Percentiles rank a stretch among this genome's conserved stretches.
Evolutionary conservation across 2,888 invertebrate genomes (phyloP).

Genomic region (Griposia aprilina): DNA sequence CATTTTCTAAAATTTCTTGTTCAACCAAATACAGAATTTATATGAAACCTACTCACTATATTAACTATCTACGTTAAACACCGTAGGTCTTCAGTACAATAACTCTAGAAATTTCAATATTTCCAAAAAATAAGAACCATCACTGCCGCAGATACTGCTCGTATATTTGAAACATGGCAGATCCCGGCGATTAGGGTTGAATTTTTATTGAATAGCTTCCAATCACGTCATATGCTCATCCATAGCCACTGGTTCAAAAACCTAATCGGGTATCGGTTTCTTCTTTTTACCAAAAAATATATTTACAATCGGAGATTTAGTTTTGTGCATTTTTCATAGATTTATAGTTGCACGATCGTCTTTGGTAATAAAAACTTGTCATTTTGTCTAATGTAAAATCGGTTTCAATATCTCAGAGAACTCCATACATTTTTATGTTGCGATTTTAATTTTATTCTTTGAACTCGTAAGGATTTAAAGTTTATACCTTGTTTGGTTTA

Average conservation of each 20-base stretch:
- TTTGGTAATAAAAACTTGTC: not conserved
- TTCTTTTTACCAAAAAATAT: slow-evolving; percentile 7
- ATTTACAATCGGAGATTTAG: not conserved
- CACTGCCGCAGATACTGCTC: slow-evolving; percentile 26
- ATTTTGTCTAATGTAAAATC: not conserved
- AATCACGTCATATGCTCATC: slow-evolving; percentile 62
- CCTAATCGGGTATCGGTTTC: slow-evolving; percentile 9
- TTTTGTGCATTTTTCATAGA: slow-evolving; percentile 4
- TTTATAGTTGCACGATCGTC: not conserved
- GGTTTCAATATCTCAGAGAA: not conserved
- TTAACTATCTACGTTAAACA: too few species aligned
- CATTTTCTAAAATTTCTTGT: too few species aligned
- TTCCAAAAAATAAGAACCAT: slow-evolving; percentile 5
- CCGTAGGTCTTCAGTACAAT: not conserved
- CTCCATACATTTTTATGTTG: not conserved
- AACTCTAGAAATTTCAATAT: slow-evolving; percentile 29
- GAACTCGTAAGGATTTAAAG: not conserved
- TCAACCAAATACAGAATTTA: too few species aligned
- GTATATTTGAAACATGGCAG: slow-evolving; percentile 53
- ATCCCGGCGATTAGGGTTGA: slow-evolving; percentile 59
- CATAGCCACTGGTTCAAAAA: slow-evolving; percentile 51
- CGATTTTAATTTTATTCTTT: not conserved
- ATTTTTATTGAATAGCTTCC: slow-evolving; percentile 65
- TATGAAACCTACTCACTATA: too few species aligned
- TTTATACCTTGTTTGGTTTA: not conserved